Percentiles rank a stretch among this genome's conserved stretches.
phyloP scores from a whole-genome alignment of 1,140 invertebrate species.

The Monochamus saltuarius region DNA sequence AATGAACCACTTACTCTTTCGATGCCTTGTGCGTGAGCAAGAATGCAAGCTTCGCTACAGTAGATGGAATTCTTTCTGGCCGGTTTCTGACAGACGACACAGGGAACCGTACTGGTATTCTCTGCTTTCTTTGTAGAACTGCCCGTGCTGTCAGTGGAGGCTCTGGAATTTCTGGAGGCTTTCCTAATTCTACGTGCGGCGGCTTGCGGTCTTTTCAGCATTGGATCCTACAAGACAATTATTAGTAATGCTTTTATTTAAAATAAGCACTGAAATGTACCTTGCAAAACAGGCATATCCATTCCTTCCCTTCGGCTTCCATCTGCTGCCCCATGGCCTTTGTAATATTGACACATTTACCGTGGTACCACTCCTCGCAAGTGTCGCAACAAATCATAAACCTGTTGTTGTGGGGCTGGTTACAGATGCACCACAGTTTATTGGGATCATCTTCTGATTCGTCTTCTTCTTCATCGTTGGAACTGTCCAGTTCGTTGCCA shows the following conservation, averaged over 20 bases:
- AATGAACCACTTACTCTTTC: slow-evolving; percentile 55
- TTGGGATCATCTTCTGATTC: slow-evolving; percentile 90
- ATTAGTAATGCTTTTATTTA: neutral
- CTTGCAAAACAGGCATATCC: slow-evolving; percentile 88
- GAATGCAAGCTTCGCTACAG: slow-evolving; percentile 85
- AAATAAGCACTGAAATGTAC: too few relatives aligned
- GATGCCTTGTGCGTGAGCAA: slow-evolving; percentile 75
- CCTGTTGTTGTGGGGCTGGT: slow-evolving; percentile 91
- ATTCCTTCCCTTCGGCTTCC: slow-evolving; percentile 86
- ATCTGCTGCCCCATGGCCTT: slow-evolving; percentile 87
- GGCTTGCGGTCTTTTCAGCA: slow-evolving; percentile 45
- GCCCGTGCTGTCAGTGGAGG: slow-evolving; percentile 41
- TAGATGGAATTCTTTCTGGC: slow-evolving; percentile 74
- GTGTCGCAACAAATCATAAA: slow-evolving; percentile 98
- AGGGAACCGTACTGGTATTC: slow-evolving; percentile 43
- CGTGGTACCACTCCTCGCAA: slow-evolving; percentile 96
- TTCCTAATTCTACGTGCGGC: slow-evolving; percentile 48
- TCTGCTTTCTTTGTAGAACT: slow-evolving; percentile 29
- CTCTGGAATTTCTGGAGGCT: slow-evolving; percentile 43
- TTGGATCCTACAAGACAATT: slow-evolving; percentile 38
- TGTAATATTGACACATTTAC: slow-evolving; percentile 91
- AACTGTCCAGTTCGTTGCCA: slow-evolving; percentile 48
- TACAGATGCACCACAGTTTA: slow-evolving; percentile 93
- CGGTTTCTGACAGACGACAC: slow-evolving; percentile 74
- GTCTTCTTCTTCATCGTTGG: slow-evolving; percentile 40